Percentiles rank a stretch among this genome's conserved stretches.
These are phyloP conservation scores for Podargus strigoides DNA, from an alignment of 2,797 vertebrate species.

Conservation along the genomic window DNA sequence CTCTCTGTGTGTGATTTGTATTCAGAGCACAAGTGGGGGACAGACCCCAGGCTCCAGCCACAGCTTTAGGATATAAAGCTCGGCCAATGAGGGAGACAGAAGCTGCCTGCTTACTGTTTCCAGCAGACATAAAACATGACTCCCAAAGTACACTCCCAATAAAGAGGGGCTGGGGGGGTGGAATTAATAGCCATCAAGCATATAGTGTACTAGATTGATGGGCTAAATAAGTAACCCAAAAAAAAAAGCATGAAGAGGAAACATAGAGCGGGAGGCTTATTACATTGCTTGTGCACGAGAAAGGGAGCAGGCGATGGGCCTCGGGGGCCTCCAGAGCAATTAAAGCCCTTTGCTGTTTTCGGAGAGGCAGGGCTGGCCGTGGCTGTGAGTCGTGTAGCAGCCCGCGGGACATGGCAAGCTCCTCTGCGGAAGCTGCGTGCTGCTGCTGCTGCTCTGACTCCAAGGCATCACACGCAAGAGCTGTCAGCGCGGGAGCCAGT, in stretches of 20 bases:
- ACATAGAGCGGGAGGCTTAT: not conserved
- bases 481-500: not conserved
- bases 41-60: not conserved
- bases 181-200: conserved; percentile 25
- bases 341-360: not conserved
- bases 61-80: not conserved
- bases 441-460: not conserved
- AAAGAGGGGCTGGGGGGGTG: conserved; percentile 7
- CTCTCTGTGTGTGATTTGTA: not conserved
- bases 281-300: not conserved
- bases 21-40: not conserved
- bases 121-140: conserved; percentile 48
- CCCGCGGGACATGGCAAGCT: not conserved
- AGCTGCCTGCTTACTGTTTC: conserved; percentile 6
- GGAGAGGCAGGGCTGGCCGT: not conserved
- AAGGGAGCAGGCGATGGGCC: not conserved
- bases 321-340: not conserved
- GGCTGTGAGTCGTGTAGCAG: not conserved
- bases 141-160: conserved; percentile 42
- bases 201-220: conserved; percentile 12
- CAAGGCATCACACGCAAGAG: not conserved
- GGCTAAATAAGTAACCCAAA: conserved; percentile 17
- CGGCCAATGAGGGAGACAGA: conserved; percentile 14
- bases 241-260: not conserved
- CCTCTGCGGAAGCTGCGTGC: not conserved